Evolutionary conservation across 1,140 invertebrate genomes (phyloP), one percentile per base, ranked within the genome.

Genomic region (Hermatobates lingyangjiaoensis): DNA sequence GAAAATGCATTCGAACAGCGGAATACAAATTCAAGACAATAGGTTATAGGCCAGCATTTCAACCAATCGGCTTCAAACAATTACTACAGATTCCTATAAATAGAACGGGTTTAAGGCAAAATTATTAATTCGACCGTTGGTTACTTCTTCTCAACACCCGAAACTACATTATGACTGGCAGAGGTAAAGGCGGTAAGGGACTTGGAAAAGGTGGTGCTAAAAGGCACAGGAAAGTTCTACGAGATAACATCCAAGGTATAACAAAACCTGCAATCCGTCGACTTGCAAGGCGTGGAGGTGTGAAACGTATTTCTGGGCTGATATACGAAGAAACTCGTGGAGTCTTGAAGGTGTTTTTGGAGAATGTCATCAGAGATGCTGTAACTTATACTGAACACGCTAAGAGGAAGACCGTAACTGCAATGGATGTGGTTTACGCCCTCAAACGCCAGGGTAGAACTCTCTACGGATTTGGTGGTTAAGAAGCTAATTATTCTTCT

Each of bases 391-490:
- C 80, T 12, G 81, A 82, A 63, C 80, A 86, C 64, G 80, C 81
- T 55, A 86, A 84, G 68, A 68, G 83, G 55, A 88, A 87, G 67
- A 88, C 84, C 20, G 76, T 79, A 28, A 88, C 84, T 10, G 82
- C 83, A 48, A 88, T 88, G 83, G 83, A 89, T 62, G 81, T 88
- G 15, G 85, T 89, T 21, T 87, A 87, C 60, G 83, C 83, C 24
- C 66, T 88, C 56, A 89, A 88, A 65, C 68, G 83, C 45, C 84
- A 87, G 69, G 85, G 85, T 27, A 69, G 81, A 25, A 78, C 75
- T 27, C 59, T 78, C 0, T 79, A 78, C 60, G 76, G 76, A 55
- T 79, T 78, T 54, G 75, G 75, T 42, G 74, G 74, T 56, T 79
- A 69, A 75, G n/a, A n/a, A n/a, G n/a, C n/a, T n/a, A n/a, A n/a